phyloP scores from a whole-genome alignment of 1,140 invertebrate genomes.

The Leptonema lineaticorne region DNA sequence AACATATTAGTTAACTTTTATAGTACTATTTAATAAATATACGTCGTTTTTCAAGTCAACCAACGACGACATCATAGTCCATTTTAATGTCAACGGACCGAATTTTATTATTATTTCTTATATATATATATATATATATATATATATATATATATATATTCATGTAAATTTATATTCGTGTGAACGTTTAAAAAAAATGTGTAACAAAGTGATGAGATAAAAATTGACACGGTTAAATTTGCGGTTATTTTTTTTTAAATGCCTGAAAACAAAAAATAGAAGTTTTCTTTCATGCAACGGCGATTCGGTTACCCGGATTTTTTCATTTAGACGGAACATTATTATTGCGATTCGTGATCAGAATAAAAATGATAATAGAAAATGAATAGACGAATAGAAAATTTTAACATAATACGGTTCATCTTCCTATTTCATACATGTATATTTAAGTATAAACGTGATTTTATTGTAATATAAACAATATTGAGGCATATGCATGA shows the following conservation, averaged over 20 bases:
- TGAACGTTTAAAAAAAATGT: background rate
- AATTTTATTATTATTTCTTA: background rate
- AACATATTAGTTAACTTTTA: no score
- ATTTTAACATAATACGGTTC: no score
- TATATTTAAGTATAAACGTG: no score
- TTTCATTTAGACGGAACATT: no score
- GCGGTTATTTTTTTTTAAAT: background rate
- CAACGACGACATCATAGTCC: no score
- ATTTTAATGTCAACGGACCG: no score
- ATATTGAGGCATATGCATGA: background rate
- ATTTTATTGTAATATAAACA: background rate
- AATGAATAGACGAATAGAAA: no score
- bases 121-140: background rate
- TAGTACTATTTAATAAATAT: no score
- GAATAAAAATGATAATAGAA: background rate
- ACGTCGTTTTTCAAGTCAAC: no score
- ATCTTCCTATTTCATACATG: no score
- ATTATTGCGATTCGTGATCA: slow-evolving; percentile 8
- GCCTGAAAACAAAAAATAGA: no score
- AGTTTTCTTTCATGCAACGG: background rate
- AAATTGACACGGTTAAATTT: background rate
- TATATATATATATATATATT: background rate
- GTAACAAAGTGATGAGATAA: background rate
- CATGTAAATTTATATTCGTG: background rate
- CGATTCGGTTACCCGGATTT: slow-evolving; percentile 16